Base-by-base conservation (phyloP, 2,888 invertebrate species). In the Toxonevra muliebris region DNA sequence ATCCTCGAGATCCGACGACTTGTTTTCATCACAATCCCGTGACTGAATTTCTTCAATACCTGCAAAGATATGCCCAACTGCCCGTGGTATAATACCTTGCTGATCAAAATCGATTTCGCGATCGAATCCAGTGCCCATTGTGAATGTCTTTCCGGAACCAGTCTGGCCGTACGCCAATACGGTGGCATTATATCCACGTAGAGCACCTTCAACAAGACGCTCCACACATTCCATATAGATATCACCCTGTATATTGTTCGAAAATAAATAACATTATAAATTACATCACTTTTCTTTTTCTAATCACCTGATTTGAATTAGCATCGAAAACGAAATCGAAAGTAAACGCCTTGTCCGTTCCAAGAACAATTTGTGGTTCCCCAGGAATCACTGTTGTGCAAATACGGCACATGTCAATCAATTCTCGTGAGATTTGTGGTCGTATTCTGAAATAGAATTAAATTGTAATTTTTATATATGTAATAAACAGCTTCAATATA, bases 81-180 rank as follows among this genome's bases (percentile, higher is more conserved):
- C 97, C 65, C 98, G 89, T 0, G 98, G 98, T 77, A 99, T 96
- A 79, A 99, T 97, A 30, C 98, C 98, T 65, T 90, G 84, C 76
- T 90, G 88, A 58, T 88, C 87, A 42, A 87, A 86, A 53, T 83
- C 79, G 42, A 88, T 79, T 72, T 89, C 89, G 73, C 89, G 90
- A 79, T 98, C 97, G 86, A 98, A 98, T 7, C 97, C 97, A 15
- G 98, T 97, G 65, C 98, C 98, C 98, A 99, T 99, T 2, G 97
- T 97, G 86, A 96, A 97, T 0, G 98, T 99, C 87, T 99, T 99
- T 2, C 98, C 98, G 50, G 97, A 97, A 2, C 98, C 98, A 58
- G 99, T 99, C 92, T 97, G 97, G 74, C 97, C 97, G 86, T 97
- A 97, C 0, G 98, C 98, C 77, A 99, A 89, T 53, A 98, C 95